phyloP scores from a whole-genome alignment of 1,140 invertebrate species.

The Drosophila parvula region DNA sequence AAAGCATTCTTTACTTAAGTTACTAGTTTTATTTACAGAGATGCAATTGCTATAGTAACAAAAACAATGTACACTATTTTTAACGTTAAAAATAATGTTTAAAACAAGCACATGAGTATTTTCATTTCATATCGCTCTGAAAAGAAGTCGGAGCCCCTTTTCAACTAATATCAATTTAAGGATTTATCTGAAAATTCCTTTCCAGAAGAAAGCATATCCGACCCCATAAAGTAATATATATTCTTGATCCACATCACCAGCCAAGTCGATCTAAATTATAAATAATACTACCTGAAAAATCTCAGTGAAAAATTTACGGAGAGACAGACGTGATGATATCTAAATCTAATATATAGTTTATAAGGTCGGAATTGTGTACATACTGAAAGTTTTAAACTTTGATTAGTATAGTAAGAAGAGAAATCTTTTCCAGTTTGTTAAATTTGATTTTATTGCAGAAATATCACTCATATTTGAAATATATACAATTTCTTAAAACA shows the following conservation, averaged over 20 bases:
- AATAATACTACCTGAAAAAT: too few species aligned
- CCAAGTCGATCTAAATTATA: too few species aligned
- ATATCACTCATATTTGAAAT: constrained; percentile 70
- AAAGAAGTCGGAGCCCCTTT: neutral
- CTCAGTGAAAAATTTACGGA: too few species aligned
- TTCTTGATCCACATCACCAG: too few species aligned
- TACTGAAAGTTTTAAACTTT: neutral
- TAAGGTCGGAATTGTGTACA: too few species aligned
- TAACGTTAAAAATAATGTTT: constrained; percentile 51
- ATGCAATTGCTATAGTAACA: constrained; percentile 58
- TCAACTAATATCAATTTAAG: too few species aligned
- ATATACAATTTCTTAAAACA: constrained; percentile 39
- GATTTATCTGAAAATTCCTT: too few species aligned
- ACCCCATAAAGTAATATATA: too few species aligned
- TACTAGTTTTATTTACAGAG: constrained; percentile 47
- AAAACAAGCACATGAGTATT: constrained; percentile 16
- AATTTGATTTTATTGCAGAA: constrained; percentile 69
- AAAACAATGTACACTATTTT: constrained; percentile 22
- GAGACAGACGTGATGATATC: too few species aligned
- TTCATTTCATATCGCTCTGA: neutral
- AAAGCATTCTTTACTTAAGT: constrained; percentile 47
- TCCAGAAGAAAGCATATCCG: too few species aligned
- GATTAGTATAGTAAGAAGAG: neutral
- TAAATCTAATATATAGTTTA: too few species aligned
- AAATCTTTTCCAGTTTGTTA: constrained; percentile 20